Conservation (phyloP, 35 echinoderm and acorn worm species). For the Apostichopus parvimensis region DNA sequence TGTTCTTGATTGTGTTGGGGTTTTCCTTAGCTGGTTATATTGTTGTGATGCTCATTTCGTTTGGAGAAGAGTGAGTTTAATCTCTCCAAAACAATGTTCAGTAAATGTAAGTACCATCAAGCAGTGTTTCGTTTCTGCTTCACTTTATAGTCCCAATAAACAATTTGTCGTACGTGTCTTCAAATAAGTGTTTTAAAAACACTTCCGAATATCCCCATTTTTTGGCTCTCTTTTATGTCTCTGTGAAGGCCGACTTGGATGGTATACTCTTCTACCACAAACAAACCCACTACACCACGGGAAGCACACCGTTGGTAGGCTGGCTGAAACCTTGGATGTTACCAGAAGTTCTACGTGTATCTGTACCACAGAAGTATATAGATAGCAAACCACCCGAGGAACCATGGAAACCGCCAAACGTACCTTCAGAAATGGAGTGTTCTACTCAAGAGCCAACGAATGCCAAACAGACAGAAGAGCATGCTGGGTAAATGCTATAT, state of each 20-base stretch:
- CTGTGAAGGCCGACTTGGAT: constrained; percentile 73
- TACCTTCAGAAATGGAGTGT: constrained; percentile 51
- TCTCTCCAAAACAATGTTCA: too few relatives aligned
- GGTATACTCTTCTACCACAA: constrained; percentile 97
- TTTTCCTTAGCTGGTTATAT: too few relatives aligned
- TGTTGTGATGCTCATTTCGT: too few relatives aligned
- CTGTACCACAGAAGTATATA: constrained; percentile 72
- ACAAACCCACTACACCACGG: constrained; percentile 81
- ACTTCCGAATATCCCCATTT: too few relatives aligned
- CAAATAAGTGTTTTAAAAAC: too few relatives aligned
- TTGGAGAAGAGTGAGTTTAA: too few relatives aligned
- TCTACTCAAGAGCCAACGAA: not conserved
- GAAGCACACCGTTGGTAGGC: constrained; percentile 83
- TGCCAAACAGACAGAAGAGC: not conserved
- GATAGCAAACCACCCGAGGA: constrained; percentile 70
- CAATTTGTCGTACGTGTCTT: too few relatives aligned
- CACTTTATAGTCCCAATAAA: too few relatives aligned
- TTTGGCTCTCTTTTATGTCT: too few relatives aligned
- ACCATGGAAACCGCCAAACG: constrained; percentile 61
- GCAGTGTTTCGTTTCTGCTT: too few relatives aligned
- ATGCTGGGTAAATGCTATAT: not conserved
- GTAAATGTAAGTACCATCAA: too few relatives aligned
- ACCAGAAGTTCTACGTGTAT: constrained; percentile 81
- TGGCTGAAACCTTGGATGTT: constrained; percentile 99
- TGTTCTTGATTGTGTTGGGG: too few relatives aligned